These are phyloP conservation scores for Hydrophis major DNA, from an alignment of 2,797 vertebrate species.

Conservation along the genomic window DNA sequence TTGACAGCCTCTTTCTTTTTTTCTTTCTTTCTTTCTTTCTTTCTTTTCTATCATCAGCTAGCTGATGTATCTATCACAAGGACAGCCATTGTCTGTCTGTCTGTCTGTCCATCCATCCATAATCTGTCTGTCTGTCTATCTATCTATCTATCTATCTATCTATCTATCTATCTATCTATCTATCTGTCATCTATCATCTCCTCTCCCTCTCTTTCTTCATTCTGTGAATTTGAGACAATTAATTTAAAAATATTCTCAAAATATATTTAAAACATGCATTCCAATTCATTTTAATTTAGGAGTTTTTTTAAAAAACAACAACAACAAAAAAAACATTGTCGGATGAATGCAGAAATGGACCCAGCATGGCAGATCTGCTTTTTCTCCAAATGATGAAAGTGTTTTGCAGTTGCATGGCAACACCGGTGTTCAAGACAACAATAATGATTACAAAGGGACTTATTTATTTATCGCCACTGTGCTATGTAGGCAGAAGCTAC, in stretches of 20 bases:
- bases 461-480: neutral
- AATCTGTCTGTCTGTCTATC: too few relatives aligned
- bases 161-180: too few relatives aligned
- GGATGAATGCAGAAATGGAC: neutral
- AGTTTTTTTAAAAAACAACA: neutral
- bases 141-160: too few relatives aligned
- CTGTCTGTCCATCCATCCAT: too few relatives aligned
- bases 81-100: too few relatives aligned
- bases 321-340: neutral
- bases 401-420: neutral
- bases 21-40: neutral
- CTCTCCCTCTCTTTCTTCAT: neutral
- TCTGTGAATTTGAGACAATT: neutral
- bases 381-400: neutral
- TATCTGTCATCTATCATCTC: neutral
- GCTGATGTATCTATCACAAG: too few relatives aligned
- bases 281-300: neutral
- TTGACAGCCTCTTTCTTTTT: neutral
- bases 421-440: neutral
- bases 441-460: neutral
- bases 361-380: neutral
- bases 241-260: neutral
- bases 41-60: too few relatives aligned
- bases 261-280: neutral
- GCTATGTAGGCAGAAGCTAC: neutral